Conservation (phyloP, 2,113 vertebrate genomes). For the Trematocara variabile region DNA sequence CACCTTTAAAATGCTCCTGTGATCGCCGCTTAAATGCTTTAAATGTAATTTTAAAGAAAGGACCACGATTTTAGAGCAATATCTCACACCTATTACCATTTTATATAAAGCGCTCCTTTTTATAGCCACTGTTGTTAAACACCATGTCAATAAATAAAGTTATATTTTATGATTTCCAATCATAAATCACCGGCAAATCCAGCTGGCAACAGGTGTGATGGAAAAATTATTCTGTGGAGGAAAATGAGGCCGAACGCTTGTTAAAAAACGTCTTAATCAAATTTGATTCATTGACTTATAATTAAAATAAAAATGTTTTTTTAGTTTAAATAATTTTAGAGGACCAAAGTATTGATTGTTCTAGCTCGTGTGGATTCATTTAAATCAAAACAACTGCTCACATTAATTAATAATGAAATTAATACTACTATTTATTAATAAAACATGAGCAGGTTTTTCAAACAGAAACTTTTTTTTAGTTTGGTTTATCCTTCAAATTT, state of each 20-base stretch:
- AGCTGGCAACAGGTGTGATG: constrained; percentile 31
- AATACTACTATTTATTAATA: background rate
- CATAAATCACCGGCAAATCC: background rate
- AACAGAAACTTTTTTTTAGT: background rate
- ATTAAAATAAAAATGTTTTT: background rate
- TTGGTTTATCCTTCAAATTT: background rate
- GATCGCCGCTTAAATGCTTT: constrained; percentile 39
- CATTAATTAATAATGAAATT: background rate
- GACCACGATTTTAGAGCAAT: background rate
- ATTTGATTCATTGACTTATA: background rate
- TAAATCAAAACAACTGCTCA: background rate
- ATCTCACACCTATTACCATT: background rate
- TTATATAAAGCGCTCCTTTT: constrained; percentile 17
- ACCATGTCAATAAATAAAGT: constrained; percentile 30
- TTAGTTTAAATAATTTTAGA: background rate
- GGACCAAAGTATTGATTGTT: background rate
- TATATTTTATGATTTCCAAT: background rate
- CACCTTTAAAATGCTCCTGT: constrained; percentile 46
- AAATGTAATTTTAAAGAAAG: constrained; percentile 32
- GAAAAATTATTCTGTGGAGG: background rate
- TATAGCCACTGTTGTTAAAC: constrained; percentile 4
- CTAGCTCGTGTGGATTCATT: background rate
- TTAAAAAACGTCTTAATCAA: background rate
- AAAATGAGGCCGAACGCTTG: background rate
- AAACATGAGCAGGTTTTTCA: background rate